Evolutionary conservation across 2,888 invertebrate genomes (phyloP).

Genomic region (Lysandra bellargus): DNA sequence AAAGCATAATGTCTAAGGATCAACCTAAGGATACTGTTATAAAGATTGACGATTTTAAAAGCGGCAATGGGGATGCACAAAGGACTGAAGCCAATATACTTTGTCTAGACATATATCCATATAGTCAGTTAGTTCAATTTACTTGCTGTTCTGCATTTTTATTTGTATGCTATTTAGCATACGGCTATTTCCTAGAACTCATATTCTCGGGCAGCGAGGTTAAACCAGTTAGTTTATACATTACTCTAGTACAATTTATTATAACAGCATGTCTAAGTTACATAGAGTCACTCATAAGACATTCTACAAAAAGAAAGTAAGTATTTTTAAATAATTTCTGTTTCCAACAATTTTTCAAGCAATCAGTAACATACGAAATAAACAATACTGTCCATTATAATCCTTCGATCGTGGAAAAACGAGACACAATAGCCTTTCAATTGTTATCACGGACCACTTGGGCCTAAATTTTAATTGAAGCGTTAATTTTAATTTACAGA

Average conservation of each 20-base stretch:
- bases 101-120: slow-evolving; percentile 86
- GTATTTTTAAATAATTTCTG: slow-evolving; percentile 41
- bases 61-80: slow-evolving; percentile 45
- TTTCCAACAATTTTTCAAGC: neutral
- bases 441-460: no score
- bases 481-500: no score
- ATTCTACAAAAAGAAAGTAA: slow-evolving; percentile 82
- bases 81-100: slow-evolving; percentile 82
- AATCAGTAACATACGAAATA: neutral
- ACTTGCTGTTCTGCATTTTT: slow-evolving; percentile 88
- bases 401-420: no score
- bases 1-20: slow-evolving; percentile 43
- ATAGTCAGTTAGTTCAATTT: slow-evolving; percentile 86
- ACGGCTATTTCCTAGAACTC: slow-evolving; percentile 95
- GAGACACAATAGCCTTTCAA: no score
- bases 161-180: slow-evolving; percentile 92
- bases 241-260: slow-evolving; percentile 94
- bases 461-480: no score
- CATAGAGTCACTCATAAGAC: slow-evolving; percentile 84
- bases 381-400: no score
- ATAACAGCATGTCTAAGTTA: slow-evolving; percentile 91
- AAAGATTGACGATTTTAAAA: slow-evolving; percentile 54
- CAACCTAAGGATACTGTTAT: slow-evolving; percentile 55
- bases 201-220: slow-evolving; percentile 95
- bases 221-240: slow-evolving; percentile 93